phyloP scores from a whole-genome alignment of 2,113 vertebrate species.

The Dipodomys spectabilis region DNA sequence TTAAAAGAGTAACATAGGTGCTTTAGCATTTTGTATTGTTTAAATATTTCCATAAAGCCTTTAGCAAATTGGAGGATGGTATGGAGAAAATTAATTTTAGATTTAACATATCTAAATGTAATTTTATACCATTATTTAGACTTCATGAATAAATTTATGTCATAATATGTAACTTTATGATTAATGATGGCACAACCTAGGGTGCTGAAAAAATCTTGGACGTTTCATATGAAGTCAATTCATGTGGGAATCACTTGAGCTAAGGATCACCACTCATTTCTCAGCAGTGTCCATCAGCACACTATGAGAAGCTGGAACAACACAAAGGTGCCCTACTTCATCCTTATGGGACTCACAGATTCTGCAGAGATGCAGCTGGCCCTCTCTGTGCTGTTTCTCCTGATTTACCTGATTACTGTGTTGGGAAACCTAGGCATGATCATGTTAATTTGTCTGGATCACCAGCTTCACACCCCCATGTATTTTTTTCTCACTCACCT shows the following conservation, averaged over 20 bases:
- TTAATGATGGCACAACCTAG: too few relatives aligned
- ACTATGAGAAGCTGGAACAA: background rate
- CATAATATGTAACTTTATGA: background rate
- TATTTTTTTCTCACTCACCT: constrained; percentile 60
- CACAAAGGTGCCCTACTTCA: background rate
- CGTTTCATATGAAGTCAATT: background rate
- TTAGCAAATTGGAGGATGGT: too few relatives aligned
- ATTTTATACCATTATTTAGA: background rate
- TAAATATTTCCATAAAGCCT: too few relatives aligned
- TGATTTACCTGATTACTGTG: constrained; percentile 62
- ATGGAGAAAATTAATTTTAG: too few relatives aligned
- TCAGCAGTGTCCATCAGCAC: background rate
- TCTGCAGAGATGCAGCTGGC: background rate
- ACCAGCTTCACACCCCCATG: constrained; percentile 8
- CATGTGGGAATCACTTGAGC: background rate
- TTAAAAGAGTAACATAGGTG: too few relatives aligned
- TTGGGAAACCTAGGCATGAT: constrained; percentile 59
- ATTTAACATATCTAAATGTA: background rate
- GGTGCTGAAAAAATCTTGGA: background rate
- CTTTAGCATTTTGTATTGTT: too few relatives aligned
- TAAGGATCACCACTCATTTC: background rate
- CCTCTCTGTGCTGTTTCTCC: background rate
- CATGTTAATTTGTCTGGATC: background rate
- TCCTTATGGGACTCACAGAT: constrained; percentile 57
- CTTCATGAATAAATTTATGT: background rate